Percentiles rank a stretch among this genome's conserved stretches.
phyloP scores from a whole-genome alignment of 92 coral and sea anemone genomes.

The Palythoa grandiflora region DNA sequence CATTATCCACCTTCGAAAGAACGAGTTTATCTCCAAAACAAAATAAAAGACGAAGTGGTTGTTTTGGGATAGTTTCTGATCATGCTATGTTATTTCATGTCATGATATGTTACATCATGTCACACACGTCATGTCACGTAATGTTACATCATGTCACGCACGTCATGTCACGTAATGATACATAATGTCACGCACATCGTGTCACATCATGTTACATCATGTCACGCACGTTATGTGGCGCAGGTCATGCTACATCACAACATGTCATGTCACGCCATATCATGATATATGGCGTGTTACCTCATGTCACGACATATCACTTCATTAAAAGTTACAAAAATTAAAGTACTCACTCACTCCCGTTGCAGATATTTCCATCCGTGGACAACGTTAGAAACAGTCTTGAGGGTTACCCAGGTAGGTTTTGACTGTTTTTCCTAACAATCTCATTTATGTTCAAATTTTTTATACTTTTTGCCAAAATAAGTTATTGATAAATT shows the following conservation, averaged over 20 bases:
- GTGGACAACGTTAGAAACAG: slow-evolving; percentile 91
- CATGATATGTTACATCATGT: background rate
- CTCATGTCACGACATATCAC: background rate
- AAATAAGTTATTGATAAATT: too few relatives aligned
- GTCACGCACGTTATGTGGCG: too few relatives aligned
- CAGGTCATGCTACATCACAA: background rate
- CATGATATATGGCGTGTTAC: background rate
- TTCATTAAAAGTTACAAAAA: background rate
- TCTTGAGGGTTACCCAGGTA: slow-evolving; percentile 97
- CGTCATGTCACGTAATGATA: too few relatives aligned
- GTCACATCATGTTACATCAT: background rate
- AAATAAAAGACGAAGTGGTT: background rate
- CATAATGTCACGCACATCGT: too few relatives aligned
- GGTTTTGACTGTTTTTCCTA: background rate
- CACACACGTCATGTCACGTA: background rate
- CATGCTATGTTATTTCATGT: background rate
- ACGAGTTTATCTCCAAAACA: too few relatives aligned
- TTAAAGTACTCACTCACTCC: background rate
- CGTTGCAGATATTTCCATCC: slow-evolving; percentile 84
- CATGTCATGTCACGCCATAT: background rate
- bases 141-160: background rate
- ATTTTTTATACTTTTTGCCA: background rate
- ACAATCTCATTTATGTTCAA: background rate
- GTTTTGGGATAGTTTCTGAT: background rate
- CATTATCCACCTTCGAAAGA: too few relatives aligned